Evolutionary conservation across 2,888 invertebrate genomes (phyloP).

Genomic region (Leucoma salicis): DNA sequence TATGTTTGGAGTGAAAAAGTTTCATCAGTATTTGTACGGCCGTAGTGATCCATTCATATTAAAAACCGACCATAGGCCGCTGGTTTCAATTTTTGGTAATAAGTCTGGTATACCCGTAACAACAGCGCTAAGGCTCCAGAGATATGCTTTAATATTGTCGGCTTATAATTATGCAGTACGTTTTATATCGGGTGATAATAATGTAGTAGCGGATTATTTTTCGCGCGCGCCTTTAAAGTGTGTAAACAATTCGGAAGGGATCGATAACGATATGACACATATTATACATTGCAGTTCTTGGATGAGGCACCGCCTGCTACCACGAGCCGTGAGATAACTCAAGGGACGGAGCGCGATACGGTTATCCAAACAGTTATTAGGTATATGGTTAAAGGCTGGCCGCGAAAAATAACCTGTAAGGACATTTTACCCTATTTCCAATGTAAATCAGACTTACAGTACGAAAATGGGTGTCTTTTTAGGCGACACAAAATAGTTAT

Average conservation of each 20-base stretch:
- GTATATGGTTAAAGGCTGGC: not conserved
- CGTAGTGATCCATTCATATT: not conserved
- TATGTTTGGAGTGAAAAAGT: not conserved
- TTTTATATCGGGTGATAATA: not conserved
- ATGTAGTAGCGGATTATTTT: too few relatives aligned
- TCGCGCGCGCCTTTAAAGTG: slow-evolving; percentile 1
- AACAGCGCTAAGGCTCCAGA: not conserved
- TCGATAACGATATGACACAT: too few relatives aligned
- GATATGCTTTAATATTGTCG: not conserved
- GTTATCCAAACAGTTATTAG: too few relatives aligned
- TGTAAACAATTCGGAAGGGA: not conserved
- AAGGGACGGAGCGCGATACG: too few relatives aligned
- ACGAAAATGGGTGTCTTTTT: slow-evolving; percentile 3
- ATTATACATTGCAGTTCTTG: too few relatives aligned
- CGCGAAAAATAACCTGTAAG: not conserved
- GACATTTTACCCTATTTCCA: slow-evolving; percentile 7
- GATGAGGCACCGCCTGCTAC: too few relatives aligned
- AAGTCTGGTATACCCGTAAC: not conserved
- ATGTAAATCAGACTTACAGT: slow-evolving; percentile 1
- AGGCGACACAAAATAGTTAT: slow-evolving; percentile 7
- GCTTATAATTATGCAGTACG: not conserved
- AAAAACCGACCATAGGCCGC: not conserved
- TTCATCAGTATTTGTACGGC: slow-evolving; percentile 1
- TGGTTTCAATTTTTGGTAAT: slow-evolving; percentile 1
- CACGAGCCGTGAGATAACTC: too few relatives aligned